Base-by-base conservation (phyloP, 53 echinoderm and acorn worm species). In the Patiria pectinifera region DNA sequence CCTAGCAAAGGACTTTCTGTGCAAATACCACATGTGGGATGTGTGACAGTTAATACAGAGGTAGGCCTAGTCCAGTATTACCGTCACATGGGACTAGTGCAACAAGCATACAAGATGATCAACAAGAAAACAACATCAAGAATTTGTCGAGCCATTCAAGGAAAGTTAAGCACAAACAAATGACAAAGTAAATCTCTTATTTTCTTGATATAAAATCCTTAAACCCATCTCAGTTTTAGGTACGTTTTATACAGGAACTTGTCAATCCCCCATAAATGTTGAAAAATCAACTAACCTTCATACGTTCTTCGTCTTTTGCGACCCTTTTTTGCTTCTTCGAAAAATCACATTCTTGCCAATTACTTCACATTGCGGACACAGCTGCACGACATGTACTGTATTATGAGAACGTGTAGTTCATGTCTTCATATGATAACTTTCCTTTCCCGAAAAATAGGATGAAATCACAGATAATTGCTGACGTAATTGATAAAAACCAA, bases 281-380 rank as follows among this genome's bases (percentile, higher is more conserved):
- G 11, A 69, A 69, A 66, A 19, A 63, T 69, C 35, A 45, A 46
- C 85, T 69, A 3, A 85, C 85, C 85, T 85, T 85, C 85, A 85
- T 66, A 19, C 21, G 85, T 45, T 45, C 66, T 62, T 85, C 44
- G 45, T 62, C 21, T 45, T 69, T 45, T 26, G 43, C 16, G 24
- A 35, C 60, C 45, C 35, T 62, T 66, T 66, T 85, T 69, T 43
- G 15, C 60, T 85, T 46, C 44, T 3, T 10, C 74, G 24, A 74
- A 69, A 62, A 15, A 85, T 69, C 85, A 85, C 85, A 84, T 85
- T 85, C 85, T 69, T 85, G 8, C 21, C 26, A 85, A 85, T 85
- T 85, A 21, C 35, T 23, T 85, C 63, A 63, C 69, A 19, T 83
- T 26, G 69, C 85, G 19, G 15, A 63, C 69, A 46, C 69, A 85